A percentile compares a stretch with the other conserved stretches of the same genome.
Evolutionary conservation across 2,797 vertebrate species (phyloP).

Genomic region (Alcedo atthis): DNA sequence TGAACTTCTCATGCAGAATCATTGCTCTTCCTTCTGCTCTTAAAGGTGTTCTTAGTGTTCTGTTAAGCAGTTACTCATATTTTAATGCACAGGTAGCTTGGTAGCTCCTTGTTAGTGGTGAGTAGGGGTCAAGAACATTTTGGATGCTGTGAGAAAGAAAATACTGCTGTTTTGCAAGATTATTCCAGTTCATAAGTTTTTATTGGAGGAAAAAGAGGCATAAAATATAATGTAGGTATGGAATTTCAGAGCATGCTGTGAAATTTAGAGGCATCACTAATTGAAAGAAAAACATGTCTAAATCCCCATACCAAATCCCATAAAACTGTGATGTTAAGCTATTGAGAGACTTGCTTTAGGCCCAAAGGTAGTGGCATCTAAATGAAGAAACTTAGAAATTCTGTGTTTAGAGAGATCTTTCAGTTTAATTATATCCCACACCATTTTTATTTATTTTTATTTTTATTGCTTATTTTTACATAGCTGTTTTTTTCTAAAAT

Average conservation of each 20-base stretch:
- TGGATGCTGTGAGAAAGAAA: not conserved
- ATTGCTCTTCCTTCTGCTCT: not conserved
- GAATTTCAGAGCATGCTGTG: not conserved
- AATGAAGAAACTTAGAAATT: not conserved
- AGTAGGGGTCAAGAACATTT: not conserved
- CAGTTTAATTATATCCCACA: not conserved
- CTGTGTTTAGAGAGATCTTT: not conserved
- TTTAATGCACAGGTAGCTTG: not conserved
- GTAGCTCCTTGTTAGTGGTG: not conserved
- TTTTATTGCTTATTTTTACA: not conserved
- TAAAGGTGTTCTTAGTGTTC: not conserved
- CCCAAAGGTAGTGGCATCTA: not conserved
- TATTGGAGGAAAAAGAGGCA: not conserved
- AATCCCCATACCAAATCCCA: not conserved
- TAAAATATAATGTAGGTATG: not conserved
- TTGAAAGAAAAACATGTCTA: not conserved
- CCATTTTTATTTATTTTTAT: not conserved
- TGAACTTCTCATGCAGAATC: not conserved
- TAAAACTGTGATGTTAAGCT: not conserved
- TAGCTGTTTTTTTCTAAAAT: not conserved
- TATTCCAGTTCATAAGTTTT: not conserved
- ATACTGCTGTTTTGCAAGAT: not conserved
- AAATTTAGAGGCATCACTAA: not conserved
- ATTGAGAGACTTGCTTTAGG: not conserved
- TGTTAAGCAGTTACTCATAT: not conserved